Percentiles rank a stretch among this genome's conserved stretches.
Evolutionary conservation across 1,140 invertebrate genomes (phyloP).

Genomic region (Monochamus saltuarius): DNA sequence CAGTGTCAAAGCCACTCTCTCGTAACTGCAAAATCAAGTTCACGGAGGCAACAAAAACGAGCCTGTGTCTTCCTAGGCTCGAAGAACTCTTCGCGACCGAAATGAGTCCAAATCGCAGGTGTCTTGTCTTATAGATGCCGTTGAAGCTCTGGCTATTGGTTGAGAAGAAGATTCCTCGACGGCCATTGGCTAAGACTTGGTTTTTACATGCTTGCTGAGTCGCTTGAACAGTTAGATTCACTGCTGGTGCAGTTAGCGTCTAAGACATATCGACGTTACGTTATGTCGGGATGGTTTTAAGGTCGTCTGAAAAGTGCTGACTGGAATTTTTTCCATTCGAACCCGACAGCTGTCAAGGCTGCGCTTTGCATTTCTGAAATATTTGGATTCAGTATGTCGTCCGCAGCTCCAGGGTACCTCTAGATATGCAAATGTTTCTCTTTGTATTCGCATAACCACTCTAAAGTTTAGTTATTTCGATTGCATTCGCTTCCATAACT

Average conservation of each 20-base stretch:
- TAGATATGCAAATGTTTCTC: too few species aligned
- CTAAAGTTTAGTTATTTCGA: too few species aligned
- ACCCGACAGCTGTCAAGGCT: too few species aligned
- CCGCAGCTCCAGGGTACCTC: too few species aligned
- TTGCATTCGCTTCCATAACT: too few species aligned
- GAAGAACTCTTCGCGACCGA: constrained; percentile 19
- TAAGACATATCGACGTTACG: neutral
- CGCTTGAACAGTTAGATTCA: constrained; percentile 37
- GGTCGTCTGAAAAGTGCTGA: too few species aligned
- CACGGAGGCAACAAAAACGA: constrained; percentile 1
- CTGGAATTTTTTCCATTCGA: too few species aligned
- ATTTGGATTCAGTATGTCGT: too few species aligned
- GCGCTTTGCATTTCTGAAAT: too few species aligned
- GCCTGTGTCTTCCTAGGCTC: constrained; percentile 4
- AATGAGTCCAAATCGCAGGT: constrained; percentile 43
- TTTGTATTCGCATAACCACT: too few species aligned
- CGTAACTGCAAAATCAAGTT: constrained; percentile 10
- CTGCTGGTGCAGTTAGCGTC: constrained; percentile 1
- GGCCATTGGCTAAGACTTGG: constrained; percentile 31
- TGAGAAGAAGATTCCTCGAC: constrained; percentile 34
- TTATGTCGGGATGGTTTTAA: neutral
- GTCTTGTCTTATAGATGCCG: constrained; percentile 44
- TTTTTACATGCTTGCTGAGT: constrained; percentile 35
- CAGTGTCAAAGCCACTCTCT: constrained; percentile 20
- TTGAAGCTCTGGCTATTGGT: constrained; percentile 39